phyloP scores from a whole-genome alignment of 1,140 invertebrate species.

The Aphis craccivora region DNA sequence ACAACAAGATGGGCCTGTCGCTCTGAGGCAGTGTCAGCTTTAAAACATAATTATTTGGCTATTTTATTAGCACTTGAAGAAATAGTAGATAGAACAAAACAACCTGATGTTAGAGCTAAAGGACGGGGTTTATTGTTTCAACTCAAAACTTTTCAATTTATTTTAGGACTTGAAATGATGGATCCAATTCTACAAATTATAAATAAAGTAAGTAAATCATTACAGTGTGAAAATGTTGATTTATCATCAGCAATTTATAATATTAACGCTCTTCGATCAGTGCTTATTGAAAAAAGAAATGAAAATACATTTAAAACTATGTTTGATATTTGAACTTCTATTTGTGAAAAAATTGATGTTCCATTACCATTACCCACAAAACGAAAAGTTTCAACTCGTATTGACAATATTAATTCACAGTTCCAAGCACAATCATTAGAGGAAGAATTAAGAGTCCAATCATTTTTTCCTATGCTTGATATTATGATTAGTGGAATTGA shows the following conservation, averaged over 20 bases:
- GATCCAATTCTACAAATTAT: conserved; percentile 2
- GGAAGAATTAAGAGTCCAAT: neutral
- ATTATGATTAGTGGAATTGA: neutral
- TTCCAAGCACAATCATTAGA: neutral
- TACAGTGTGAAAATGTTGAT: neutral
- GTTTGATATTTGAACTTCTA: neutral
- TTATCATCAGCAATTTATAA: conserved; percentile 1
- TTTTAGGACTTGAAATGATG: conserved; percentile 9
- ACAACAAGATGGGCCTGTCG: conserved; percentile 59
- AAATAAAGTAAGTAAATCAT: conserved; percentile 22
- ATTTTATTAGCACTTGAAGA: conserved; percentile 2
- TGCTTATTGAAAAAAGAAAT: neutral
- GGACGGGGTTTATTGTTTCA: neutral
- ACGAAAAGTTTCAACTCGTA: conserved; percentile 1
- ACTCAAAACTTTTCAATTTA: neutral
- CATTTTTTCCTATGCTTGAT: conserved; percentile 9
- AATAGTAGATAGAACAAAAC: neutral
- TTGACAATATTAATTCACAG: conserved; percentile 8
- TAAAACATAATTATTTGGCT: conserved; percentile 38
- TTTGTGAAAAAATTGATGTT: neutral
- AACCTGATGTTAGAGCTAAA: neutral
- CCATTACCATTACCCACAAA: neutral
- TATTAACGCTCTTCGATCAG: neutral
- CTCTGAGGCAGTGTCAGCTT: conserved; percentile 57
- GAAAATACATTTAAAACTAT: conserved; percentile 17